These are phyloP conservation scores for Epizoanthus scotinus DNA, from an alignment of 92 coral and sea anemone genomes.

Conservation along the genomic window DNA sequence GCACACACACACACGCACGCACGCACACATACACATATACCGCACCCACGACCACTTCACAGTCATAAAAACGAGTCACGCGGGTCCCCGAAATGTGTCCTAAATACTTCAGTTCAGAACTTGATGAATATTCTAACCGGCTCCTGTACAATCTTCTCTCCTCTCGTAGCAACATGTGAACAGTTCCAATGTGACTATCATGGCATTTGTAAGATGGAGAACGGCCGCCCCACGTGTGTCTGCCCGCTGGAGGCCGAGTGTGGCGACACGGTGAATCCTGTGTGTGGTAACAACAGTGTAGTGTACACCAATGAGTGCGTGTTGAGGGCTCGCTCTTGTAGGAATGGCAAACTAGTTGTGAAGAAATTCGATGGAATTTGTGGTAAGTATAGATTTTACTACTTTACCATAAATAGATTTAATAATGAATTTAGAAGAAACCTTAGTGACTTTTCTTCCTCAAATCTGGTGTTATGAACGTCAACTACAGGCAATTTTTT, in stretches of 20 bases:
- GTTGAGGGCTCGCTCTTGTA: conserved; percentile 76
- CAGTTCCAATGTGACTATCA: conserved; percentile 60
- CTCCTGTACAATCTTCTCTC: background rate
- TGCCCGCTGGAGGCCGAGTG: conserved; percentile 78
- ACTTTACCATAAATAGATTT: no score
- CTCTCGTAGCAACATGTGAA: conserved; percentile 61
- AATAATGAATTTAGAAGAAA: no score
- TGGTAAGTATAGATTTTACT: conserved; percentile 54
- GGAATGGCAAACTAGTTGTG: conserved; percentile 45
- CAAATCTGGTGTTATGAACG: no score
- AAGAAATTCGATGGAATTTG: conserved; percentile 74
- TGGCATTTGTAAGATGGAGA: conserved; percentile 56
- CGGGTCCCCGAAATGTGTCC: background rate
- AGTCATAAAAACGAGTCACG: background rate
- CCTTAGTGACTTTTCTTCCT: no score
- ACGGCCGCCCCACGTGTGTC: conserved; percentile 63
- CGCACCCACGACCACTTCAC: background rate
- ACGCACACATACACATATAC: background rate
- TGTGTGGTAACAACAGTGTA: conserved; percentile 81
- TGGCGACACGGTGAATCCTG: conserved; percentile 44
- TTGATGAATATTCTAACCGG: no score
- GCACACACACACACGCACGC: no score
- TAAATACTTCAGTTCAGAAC: no score
- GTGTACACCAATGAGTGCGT: conserved; percentile 70
- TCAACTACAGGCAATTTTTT: no score